phyloP scores from a whole-genome alignment of 2,888 invertebrate species.

The Epiblema foenella region DNA sequence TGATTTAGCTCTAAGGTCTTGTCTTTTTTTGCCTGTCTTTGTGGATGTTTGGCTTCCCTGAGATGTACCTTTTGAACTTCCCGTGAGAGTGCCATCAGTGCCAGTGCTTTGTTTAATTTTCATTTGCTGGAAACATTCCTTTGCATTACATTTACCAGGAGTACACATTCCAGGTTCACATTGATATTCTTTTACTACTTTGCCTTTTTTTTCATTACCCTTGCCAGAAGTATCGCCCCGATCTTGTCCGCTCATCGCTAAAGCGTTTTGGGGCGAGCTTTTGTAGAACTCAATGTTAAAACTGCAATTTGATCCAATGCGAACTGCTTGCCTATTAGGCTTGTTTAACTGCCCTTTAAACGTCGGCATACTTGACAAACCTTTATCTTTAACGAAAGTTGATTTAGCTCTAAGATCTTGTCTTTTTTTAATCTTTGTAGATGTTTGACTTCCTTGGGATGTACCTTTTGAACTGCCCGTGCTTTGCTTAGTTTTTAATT shows the following conservation, averaged over 20 bases:
- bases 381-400: neutral
- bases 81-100: neutral
- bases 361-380: neutral
- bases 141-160: neutral
- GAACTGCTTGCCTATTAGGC: slow-evolving; percentile 11
- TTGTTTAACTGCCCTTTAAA: too few species aligned
- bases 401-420: neutral
- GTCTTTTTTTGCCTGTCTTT: neutral
- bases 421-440: neutral
- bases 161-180: neutral
- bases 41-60: slow-evolving; percentile 3
- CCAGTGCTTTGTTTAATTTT: neutral
- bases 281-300: slow-evolving; percentile 19
- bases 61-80: neutral
- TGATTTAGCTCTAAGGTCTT: neutral
- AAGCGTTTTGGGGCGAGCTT: neutral
- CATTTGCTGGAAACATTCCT: neutral
- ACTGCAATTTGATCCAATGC: slow-evolving; percentile 18
- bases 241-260: neutral
- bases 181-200: neutral
- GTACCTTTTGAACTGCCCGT: neutral
- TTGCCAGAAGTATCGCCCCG: neutral
- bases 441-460: slow-evolving; percentile 3
- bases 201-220: neutral
- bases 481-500: neutral